Evolutionary conservation across 1,140 invertebrate species (phyloP), one percentile per base, ranked within the genome.

Genomic region (Formica selysi): DNA sequence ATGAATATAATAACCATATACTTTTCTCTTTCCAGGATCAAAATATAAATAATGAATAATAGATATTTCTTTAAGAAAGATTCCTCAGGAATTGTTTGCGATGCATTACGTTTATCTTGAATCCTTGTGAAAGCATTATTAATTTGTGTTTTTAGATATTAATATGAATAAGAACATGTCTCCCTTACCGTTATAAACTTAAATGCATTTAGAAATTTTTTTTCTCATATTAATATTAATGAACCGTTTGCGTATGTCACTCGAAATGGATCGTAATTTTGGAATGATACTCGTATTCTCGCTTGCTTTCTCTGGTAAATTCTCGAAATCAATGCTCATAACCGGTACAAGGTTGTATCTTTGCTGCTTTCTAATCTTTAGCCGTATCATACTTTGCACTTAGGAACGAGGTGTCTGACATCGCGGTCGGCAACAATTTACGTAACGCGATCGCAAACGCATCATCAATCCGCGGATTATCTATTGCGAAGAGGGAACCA

Each of bases 391-490:
- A 41, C 73, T 83, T 83, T 83, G 79, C 79, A 74, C 54, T 83
- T 83, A 74, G 38, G 68, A 73, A 83, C 79, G 54, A 19, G 26
- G 38, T 59, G 48, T 61, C 79, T 36, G 68, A 44, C 79, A 48
- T 13, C n/a, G 59, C 68, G 29, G 51, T 83, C 51, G 65, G 67
- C 85, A 62, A 86, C 78, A 84, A 87, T 90, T 91, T 91, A 88
- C 65, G 84, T 86, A 91, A 91, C 73, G 38, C 74, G 87, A 89
- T 91, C 86, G 86, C 68, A 74, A 59, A 86, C 38, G 84, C 87
- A 87, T 91, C 87, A 87, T 91, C 87, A 87, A 93, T 93, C 90
- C 84, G 73, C 79, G 92, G 92, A 93, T 93, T 93, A 93, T 91
- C 90, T 92, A n/a, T 59, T 78, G 59, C 80, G 80, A 68, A 68